A percentile compares a stretch with the other conserved stretches of the same genome.
phyloP scores from a whole-genome alignment of 2,797 vertebrate species.

The Coluber constrictor region DNA sequence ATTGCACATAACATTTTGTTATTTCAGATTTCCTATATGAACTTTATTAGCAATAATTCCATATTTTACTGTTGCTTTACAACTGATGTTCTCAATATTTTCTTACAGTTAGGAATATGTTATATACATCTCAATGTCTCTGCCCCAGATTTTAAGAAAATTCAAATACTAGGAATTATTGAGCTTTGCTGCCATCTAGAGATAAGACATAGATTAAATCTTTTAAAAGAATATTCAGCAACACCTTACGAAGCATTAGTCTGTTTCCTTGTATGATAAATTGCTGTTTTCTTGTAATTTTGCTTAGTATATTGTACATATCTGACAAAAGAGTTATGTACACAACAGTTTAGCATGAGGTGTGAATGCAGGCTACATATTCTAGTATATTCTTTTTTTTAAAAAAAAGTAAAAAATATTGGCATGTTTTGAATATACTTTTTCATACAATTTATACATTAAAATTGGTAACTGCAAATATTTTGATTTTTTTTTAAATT shows the following conservation, averaged over 20 bases:
- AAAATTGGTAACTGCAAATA: not conserved
- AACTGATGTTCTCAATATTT: not conserved
- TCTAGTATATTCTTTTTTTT: not conserved
- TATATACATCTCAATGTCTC: not conserved
- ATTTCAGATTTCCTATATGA: not conserved
- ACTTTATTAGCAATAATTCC: not conserved
- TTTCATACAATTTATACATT: not conserved
- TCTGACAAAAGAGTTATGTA: not conserved
- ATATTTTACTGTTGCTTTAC: not conserved
- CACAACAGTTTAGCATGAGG: not conserved
- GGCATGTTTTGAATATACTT: not conserved
- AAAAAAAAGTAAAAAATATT: accelerated
- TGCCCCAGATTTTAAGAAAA: not conserved
- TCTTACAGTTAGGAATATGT: not conserved
- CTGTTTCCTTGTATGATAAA: not conserved
- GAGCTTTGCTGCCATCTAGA: slow-evolving; percentile 63
- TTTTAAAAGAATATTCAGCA: not conserved
- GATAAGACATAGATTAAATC: slow-evolving; percentile 32
- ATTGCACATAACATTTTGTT: not conserved
- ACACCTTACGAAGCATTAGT: not conserved
- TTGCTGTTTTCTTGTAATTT: not conserved
- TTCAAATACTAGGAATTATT: slow-evolving; percentile 22
- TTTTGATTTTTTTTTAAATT: slow-evolving; percentile 14
- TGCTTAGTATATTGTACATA: not conserved
- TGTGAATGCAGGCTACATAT: not conserved